Evolutionary conservation across 2,888 invertebrate species (phyloP).

Genomic region (Chalcosyrphus nemorum): DNA sequence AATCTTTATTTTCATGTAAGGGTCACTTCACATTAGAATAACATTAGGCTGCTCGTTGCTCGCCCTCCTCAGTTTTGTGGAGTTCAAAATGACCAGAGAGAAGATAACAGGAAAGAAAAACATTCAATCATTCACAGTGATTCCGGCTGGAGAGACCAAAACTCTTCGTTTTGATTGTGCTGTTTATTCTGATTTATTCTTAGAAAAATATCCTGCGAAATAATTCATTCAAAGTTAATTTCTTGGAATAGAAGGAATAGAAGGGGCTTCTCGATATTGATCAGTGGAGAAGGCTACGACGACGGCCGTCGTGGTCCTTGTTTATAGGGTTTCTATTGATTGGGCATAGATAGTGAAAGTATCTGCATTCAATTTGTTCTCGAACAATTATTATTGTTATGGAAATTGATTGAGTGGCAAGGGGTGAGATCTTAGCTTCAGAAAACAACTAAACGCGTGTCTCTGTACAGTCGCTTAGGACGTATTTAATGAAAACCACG

Average conservation of each 20-base stretch:
- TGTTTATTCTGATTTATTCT: constrained; percentile 67
- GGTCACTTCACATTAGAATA: constrained; percentile 71
- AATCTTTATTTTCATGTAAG: constrained; percentile 63
- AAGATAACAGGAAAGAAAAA: constrained; percentile 72
- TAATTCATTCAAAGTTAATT: constrained; percentile 72
- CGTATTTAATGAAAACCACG: no score
- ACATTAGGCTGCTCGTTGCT: constrained; percentile 50
- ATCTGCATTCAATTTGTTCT: constrained; percentile 62
- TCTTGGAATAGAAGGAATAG: constrained; percentile 59
- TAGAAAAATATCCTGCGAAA: constrained; percentile 64
- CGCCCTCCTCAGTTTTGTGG: constrained; percentile 14
- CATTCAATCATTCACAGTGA: constrained; percentile 72
- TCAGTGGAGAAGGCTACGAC: constrained; percentile 16
- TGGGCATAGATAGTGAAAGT: constrained; percentile 9
- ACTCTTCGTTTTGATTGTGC: constrained; percentile 57
- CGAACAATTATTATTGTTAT: constrained; percentile 52
- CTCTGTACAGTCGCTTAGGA: no score
- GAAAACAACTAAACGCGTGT: no score
- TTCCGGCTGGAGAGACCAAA: constrained; percentile 21
- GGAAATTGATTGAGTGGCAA: constrained; percentile 41
- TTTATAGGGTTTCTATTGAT: constrained; percentile 40
- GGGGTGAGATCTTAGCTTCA: no score
- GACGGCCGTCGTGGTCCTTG: neutral
- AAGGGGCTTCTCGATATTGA: constrained; percentile 45
- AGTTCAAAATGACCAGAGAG: constrained; percentile 52